A percentile compares a stretch with the other conserved stretches of the same genome.
Evolutionary conservation across 2,888 invertebrate genomes (phyloP).

Genomic region (Buathra laborator): DNA sequence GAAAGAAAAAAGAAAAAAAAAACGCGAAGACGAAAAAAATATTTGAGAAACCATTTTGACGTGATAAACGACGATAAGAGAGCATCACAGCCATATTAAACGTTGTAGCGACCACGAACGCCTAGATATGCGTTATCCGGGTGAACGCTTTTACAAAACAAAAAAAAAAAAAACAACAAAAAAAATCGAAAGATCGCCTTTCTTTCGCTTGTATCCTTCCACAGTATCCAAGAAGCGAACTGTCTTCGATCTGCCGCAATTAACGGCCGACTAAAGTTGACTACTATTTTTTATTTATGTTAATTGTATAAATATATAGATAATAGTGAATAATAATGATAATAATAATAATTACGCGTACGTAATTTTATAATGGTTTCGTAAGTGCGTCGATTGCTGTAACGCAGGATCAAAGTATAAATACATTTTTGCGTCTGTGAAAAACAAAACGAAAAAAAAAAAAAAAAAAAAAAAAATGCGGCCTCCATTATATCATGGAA

Average conservation of each 20-base stretch:
- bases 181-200: slow-evolving; percentile 50
- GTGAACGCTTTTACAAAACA: slow-evolving; percentile 45
- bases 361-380: slow-evolving; percentile 67
- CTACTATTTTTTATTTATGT: slow-evolving; percentile 71
- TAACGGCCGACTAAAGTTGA: slow-evolving; percentile 60
- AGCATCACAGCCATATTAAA: slow-evolving; percentile 58
- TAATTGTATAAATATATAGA: slow-evolving; percentile 76
- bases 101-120: slow-evolving; percentile 56
- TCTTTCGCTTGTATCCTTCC: slow-evolving; percentile 61
- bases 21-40: not conserved
- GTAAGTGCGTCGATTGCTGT: slow-evolving; percentile 59
- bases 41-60: slow-evolving; percentile 39
- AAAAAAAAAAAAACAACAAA: not conserved
- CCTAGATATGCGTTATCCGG: slow-evolving; percentile 63
- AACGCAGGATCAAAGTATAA: slow-evolving; percentile 55
- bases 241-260: slow-evolving; percentile 47
- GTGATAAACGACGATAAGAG: slow-evolving; percentile 39
- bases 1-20: slow-evolving; percentile 34
- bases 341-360: slow-evolving; percentile 46
- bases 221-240: slow-evolving; percentile 50
- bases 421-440: slow-evolving; percentile 40
- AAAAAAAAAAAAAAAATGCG: slow-evolving; percentile 29
- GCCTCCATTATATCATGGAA: slow-evolving; percentile 55
- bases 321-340: slow-evolving; percentile 39
- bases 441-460: not conserved